These are phyloP conservation scores for Andrena hattorfiana DNA, from an alignment of 2,888 invertebrate species.

Conservation along the genomic window DNA sequence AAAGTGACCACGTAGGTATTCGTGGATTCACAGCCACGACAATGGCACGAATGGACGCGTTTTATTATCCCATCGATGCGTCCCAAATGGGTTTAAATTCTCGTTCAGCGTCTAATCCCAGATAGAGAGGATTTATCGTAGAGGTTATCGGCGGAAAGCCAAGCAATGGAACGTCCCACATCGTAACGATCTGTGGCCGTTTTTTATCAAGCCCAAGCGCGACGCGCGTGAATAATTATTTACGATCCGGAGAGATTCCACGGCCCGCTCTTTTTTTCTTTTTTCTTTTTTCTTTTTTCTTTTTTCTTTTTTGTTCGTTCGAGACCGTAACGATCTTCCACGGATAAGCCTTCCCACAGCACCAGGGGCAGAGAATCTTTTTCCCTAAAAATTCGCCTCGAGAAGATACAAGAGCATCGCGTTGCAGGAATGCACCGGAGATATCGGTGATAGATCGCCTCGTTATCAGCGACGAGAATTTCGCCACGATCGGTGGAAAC, in stretches of 20 bases:
- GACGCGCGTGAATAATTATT: constrained; percentile 52
- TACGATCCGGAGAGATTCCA: constrained; percentile 20
- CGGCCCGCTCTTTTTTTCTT: constrained; percentile 10
- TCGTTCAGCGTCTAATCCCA: constrained; percentile 23
- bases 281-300: constrained; percentile 26
- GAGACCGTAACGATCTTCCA: constrained; percentile 35
- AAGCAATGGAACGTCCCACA: constrained; percentile 42
- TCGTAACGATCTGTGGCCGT: constrained; percentile 24
- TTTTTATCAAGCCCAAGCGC: constrained; percentile 42
- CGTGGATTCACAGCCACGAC: neutral
- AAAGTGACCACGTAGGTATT: neutral
- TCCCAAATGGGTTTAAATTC: constrained; percentile 12
- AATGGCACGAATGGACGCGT: neutral
- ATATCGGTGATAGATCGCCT: no score
- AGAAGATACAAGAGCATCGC: no score
- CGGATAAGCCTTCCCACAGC: constrained; percentile 26
- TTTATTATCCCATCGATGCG: neutral
- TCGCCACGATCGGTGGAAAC: no score
- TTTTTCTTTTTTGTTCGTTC: constrained; percentile 21
- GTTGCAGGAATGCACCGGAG: no score
- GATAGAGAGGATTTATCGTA: constrained; percentile 48
- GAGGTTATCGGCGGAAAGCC: constrained; percentile 53
- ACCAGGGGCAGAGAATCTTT: neutral
- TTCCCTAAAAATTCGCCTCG: no score
- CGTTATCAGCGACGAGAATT: no score